Conservation (phyloP, 1,140 invertebrate species). For the Mercenaria mercenaria region DNA sequence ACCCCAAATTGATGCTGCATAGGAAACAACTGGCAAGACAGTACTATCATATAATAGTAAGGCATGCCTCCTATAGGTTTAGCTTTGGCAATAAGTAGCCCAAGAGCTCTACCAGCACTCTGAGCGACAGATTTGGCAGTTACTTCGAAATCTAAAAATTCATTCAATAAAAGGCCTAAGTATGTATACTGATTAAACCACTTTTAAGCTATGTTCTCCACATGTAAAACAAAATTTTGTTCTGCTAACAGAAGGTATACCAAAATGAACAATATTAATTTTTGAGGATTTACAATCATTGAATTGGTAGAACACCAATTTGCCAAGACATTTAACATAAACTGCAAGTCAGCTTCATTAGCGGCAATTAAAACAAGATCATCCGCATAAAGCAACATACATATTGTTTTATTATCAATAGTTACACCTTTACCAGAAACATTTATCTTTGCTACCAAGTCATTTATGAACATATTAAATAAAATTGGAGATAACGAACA, state of each 20-base stretch:
- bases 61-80: slow-evolving; percentile 25
- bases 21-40: slow-evolving; percentile 25
- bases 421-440: background rate
- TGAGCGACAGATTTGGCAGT: slow-evolving; percentile 13
- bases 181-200: background rate
- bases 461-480: slow-evolving; percentile 49
- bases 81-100: slow-evolving; percentile 17
- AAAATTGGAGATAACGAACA: slow-evolving; percentile 44
- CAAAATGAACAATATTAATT: slow-evolving; percentile 13
- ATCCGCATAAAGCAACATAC: slow-evolving; percentile 7
- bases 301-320: background rate
- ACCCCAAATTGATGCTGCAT: background rate
- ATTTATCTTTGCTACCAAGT: slow-evolving; percentile 18
- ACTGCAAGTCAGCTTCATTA: background rate
- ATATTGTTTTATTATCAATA: background rate
- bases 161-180: background rate
- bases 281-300: slow-evolving; percentile 5
- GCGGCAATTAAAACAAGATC: slow-evolving; percentile 27
- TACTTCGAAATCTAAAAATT: background rate
- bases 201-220: background rate
- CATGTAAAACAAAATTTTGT: slow-evolving; percentile 3
- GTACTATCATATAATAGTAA: slow-evolving; percentile 46
- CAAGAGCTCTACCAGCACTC: background rate
- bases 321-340: slow-evolving; percentile 3
- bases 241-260: background rate